Base-by-base conservation (phyloP, 2,113 vertebrate species). In the Gasterosteus aculeatus region DNA sequence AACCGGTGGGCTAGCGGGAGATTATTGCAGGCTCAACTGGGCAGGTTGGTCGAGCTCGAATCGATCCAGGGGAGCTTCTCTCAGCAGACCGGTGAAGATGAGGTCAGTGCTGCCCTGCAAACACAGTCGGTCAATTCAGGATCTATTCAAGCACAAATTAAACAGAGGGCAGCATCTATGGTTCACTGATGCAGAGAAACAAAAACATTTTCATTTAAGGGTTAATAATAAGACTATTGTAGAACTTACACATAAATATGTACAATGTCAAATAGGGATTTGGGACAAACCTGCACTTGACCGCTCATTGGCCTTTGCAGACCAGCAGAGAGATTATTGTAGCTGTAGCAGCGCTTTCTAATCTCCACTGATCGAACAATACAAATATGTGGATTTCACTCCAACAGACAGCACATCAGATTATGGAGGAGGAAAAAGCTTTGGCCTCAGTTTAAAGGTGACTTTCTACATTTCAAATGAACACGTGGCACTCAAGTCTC, bases 21-120 rank as follows among this genome's bases (percentile, higher is more conserved):
- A 42, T 74, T 84, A 64, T 64, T 14, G 69, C 71, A 85, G 51
- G 81, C 54, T 77, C 58, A 58, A 61, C 54, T 15, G 46, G 56
- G 19, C 61, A 46, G 69, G 19, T 75, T 76, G 72, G 69, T 80
- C 39, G 18, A 64, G 67, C 72, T 78, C 9, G 42, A 31, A 14
- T 7, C 19, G 63, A 82, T 82, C 60, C n/a, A 69, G 81, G 76
- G 33, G 44, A 44, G 79, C 71, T 64, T 49, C 72, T 26, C 26
- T 85, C 66, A 73, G 74, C 80, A 73, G 72, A 72, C 54, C 73
- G 35, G n/a, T 7, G 41, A 29, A 77, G 75, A 69, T 68, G 78
- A 81, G 74, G 46, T 83, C 77, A 65, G 46, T 44, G 39, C 42
- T 58, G 75, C 46, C 10, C 59, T 31, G 76, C 29, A 59, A 58